Evolutionary conservation across 2,113 vertebrate genomes (phyloP), one percentile per base, ranked within the genome.

Genomic region (Aphyosemion australe): DNA sequence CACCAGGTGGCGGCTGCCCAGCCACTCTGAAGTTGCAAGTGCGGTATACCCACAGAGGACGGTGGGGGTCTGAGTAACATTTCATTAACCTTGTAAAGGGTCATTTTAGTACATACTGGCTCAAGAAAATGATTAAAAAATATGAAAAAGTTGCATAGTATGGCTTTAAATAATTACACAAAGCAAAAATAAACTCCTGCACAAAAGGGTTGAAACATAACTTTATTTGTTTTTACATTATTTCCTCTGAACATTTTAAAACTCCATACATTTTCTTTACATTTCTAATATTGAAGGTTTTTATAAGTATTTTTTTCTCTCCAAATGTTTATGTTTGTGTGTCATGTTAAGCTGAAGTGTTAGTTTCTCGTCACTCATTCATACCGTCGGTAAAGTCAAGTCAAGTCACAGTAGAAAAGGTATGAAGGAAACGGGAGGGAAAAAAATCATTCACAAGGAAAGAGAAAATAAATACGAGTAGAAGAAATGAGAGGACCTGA

Each of bases 361-460:
- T 61, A 73, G 89, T 91, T 87, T 91, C 71, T 78, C 47, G 80
- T 93, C 91, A 79, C 91, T 91, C 93, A 94, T 94, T 93, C 93
- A 93, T 92, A 93, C 86, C 83, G 91, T 94, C 92, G 91, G 89
- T 91, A 85, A 92, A 89, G 92, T 93, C 91, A 90, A 92, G 91
- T 93, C 92, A 82, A 84, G 92, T 93, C 93, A 91, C 93, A 93
- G 91, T 93, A 83, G 76, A 84, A 19, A 88, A 79, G 83, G 84
- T 72, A 87, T 83, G 70, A 84, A 37, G 37, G 37, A 8, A n/a
- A n/a, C n/a, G n/a, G n/a, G n/a, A n/a, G n/a, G n/a, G n/a, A n/a
- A n/a, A n/a, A n/a, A n/a, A n/a, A n/a, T 13, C 20, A 78, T 67
- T 49, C 77, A 80, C 56, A 78, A 73, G 67, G 62, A 78, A 71